These are phyloP conservation scores for Ceratina japonica DNA, from an alignment of 1,140 invertebrate genomes.

Conservation along the genomic window DNA sequence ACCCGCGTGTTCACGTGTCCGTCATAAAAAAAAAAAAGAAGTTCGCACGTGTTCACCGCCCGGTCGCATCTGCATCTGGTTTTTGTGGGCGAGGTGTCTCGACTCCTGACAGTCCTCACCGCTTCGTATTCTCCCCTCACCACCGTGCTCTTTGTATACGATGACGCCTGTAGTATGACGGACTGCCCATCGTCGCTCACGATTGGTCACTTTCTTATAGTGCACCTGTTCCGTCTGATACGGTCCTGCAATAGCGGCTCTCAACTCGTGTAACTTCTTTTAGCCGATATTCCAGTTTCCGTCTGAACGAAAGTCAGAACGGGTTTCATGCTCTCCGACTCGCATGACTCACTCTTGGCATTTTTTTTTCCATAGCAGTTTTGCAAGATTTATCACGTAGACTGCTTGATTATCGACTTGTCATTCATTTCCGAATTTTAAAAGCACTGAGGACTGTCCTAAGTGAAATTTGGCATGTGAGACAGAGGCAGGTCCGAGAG, in stretches of 20 bases:
- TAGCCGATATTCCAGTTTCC: too few relatives aligned
- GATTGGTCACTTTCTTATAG: slow-evolving; percentile 56
- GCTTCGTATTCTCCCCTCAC: slow-evolving; percentile 29
- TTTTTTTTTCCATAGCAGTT: neutral
- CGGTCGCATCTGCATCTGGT: slow-evolving; percentile 68
- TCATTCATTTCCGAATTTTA: neutral
- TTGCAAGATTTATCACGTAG: neutral
- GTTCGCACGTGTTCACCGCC: slow-evolving; percentile 68
- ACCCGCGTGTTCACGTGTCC: slow-evolving; percentile 43
- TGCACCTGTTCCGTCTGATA: slow-evolving; percentile 48
- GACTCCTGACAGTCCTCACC: slow-evolving; percentile 49
- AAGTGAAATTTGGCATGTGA: too few relatives aligned
- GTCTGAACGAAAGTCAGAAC: too few relatives aligned
- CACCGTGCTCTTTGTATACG: neutral
- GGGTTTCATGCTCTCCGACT: too few relatives aligned
- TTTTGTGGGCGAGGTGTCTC: slow-evolving; percentile 66
- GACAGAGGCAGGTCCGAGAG: too few relatives aligned
- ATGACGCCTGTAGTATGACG: neutral
- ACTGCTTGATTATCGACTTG: neutral
- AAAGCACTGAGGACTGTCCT: neutral
- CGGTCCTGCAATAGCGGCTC: neutral
- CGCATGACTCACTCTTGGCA: neutral
- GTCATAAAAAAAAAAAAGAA: slow-evolving; percentile 67
- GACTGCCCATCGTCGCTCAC: slow-evolving; percentile 11
- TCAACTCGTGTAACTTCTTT: neutral